Conservation (phyloP, 2,888 invertebrate species). For the Trachelus stipa region DNA sequence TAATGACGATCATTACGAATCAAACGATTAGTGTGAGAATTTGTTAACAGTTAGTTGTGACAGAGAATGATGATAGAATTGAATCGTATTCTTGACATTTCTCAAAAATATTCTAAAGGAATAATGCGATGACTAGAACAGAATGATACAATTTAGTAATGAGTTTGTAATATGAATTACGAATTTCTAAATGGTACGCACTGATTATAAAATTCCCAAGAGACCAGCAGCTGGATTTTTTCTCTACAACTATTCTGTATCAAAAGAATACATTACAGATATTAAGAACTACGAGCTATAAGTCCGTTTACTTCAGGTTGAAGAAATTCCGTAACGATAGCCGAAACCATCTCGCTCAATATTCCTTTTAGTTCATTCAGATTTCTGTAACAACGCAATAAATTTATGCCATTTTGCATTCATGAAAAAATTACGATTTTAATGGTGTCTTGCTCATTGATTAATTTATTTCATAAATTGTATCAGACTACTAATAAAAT, state of each 20-base stretch:
- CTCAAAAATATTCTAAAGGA: conserved; percentile 5
- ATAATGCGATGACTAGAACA: background rate
- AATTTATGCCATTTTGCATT: background rate
- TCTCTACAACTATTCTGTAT: background rate
- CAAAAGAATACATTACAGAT: background rate
- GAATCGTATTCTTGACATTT: conserved; percentile 10
- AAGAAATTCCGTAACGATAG: conserved; percentile 83
- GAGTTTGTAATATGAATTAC: background rate
- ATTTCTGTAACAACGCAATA: conserved; percentile 70
- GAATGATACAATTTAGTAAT: background rate
- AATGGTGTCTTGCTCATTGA: too few species aligned
- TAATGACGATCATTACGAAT: background rate
- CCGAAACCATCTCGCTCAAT: conserved; percentile 80
- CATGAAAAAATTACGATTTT: too few species aligned
- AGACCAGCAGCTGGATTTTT: background rate
- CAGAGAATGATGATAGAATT: conserved; percentile 9
- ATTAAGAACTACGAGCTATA: conserved; percentile 61
- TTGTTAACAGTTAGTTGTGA: background rate
- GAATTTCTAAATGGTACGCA: background rate
- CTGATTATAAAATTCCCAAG: background rate
- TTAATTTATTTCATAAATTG: too few species aligned
- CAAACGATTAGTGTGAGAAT: background rate
- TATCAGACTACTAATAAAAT: background rate
- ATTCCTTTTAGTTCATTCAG: conserved; percentile 72
- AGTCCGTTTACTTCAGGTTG: conserved; percentile 81